Conservation (phyloP, 2,113 vertebrate genomes). For the Nothocercus nigrocapillus region DNA sequence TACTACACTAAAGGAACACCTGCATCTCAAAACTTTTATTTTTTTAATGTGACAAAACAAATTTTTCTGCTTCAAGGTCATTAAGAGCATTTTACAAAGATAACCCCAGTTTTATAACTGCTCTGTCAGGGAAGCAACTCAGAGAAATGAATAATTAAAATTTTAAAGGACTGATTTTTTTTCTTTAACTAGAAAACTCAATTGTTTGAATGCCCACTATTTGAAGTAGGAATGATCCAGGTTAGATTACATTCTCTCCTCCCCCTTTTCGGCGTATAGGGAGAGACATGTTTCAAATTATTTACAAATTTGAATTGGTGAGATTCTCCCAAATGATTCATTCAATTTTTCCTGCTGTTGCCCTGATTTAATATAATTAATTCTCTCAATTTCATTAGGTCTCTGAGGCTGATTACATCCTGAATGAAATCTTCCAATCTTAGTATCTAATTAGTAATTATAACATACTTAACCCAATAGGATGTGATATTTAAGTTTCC, state of each 20-base stretch:
- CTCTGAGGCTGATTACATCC: constrained; percentile 22
- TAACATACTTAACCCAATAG: constrained; percentile 28
- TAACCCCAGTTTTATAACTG: not conserved
- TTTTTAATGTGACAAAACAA: not conserved
- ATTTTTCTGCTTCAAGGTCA: not conserved
- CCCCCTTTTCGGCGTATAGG: not conserved
- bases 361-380: constrained; percentile 43
- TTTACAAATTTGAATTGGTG: constrained; percentile 34
- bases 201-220: constrained; percentile 15
- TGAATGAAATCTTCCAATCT: constrained; percentile 44
- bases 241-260: constrained; percentile 30
- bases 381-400: constrained; percentile 34
- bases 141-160: constrained; percentile 35
- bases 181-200: not conserved
- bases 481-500: constrained; percentile 47
- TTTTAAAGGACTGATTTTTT: not conserved
- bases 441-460: not conserved
- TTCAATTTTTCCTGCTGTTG: not conserved
- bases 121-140: not conserved
- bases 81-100: not conserved
- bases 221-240: constrained; percentile 13
- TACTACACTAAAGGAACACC: not conserved
- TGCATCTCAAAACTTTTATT: not conserved
- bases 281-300: constrained; percentile 52
- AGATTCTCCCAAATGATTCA: constrained; percentile 51